Conservation (phyloP, 1,140 invertebrate genomes). For the Conus betulinus region DNA sequence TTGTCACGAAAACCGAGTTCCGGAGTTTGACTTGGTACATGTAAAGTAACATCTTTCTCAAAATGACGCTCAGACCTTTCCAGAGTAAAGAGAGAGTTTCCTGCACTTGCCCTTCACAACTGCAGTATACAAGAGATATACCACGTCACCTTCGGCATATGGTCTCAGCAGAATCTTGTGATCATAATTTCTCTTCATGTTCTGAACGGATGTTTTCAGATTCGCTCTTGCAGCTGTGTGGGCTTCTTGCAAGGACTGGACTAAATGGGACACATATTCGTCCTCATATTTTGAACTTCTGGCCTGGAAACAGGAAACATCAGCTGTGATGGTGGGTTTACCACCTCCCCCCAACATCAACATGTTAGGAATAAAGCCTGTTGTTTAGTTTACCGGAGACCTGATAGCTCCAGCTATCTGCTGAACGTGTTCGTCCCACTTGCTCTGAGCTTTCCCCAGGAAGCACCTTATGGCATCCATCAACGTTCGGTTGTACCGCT, state of each 20-base stretch:
- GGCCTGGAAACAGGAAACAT: no score
- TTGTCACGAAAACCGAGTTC: neutral
- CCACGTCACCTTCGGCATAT: neutral
- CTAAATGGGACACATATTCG: neutral
- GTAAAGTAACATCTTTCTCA: neutral
- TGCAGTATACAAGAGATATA: neutral
- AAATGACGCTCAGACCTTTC: neutral
- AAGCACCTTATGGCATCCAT: slow-evolving; percentile 36
- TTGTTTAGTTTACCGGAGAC: slow-evolving; percentile 17
- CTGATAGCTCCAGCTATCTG: slow-evolving; percentile 32
- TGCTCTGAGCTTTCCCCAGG: slow-evolving; percentile 26
- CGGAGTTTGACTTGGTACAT: neutral
- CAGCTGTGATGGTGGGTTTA: no score
- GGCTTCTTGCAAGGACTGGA: neutral
- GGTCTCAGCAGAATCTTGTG: no score
- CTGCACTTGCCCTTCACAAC: neutral
- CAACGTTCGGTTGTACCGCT: slow-evolving; percentile 41
- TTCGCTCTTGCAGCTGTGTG: no score
- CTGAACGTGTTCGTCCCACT: slow-evolving; percentile 45
- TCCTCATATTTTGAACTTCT: no score
- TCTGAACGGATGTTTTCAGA: no score
- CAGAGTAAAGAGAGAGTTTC: no score
- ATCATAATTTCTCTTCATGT: neutral
- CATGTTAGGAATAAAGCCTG: neutral
- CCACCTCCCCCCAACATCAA: slow-evolving; percentile 41